These are phyloP conservation scores for Phaethon lepturus DNA, from an alignment of 2,113 vertebrate species.

Conservation along the genomic window DNA sequence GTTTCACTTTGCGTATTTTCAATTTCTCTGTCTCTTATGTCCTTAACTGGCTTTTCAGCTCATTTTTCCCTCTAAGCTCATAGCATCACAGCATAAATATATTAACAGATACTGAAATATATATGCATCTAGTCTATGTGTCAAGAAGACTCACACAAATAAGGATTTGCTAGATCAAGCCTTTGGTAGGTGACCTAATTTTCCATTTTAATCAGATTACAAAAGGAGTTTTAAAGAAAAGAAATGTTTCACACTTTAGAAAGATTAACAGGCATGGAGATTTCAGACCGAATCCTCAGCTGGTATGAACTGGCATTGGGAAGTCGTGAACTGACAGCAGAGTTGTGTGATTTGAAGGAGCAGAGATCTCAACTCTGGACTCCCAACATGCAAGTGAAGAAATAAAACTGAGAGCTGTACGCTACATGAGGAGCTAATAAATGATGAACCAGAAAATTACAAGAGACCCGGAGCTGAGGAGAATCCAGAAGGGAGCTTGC, in stretches of 20 bases:
- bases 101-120: constrained; percentile 58
- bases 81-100: constrained; percentile 43
- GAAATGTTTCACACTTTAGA: background rate
- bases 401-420: background rate
- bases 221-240: background rate
- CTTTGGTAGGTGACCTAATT: constrained; percentile 21
- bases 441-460: background rate
- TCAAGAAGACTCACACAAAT: background rate
- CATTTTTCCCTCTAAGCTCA: background rate
- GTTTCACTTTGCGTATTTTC: background rate
- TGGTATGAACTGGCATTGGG: background rate
- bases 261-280: background rate
- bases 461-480: background rate
- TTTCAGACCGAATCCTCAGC: background rate
- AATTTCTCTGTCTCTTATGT: background rate
- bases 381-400: background rate
- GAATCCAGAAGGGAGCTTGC: background rate
- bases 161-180: constrained; percentile 27
- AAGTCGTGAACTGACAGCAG: background rate
- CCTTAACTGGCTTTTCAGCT: constrained; percentile 33
- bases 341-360: background rate
- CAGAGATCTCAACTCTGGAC: background rate
- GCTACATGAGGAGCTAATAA: background rate
- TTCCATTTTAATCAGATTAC: background rate
- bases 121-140: background rate